A percentile compares a stretch with the other conserved stretches of the same genome.
Evolutionary conservation across 2,113 vertebrate genomes (phyloP).

Genomic region (Aphyosemion australe): DNA sequence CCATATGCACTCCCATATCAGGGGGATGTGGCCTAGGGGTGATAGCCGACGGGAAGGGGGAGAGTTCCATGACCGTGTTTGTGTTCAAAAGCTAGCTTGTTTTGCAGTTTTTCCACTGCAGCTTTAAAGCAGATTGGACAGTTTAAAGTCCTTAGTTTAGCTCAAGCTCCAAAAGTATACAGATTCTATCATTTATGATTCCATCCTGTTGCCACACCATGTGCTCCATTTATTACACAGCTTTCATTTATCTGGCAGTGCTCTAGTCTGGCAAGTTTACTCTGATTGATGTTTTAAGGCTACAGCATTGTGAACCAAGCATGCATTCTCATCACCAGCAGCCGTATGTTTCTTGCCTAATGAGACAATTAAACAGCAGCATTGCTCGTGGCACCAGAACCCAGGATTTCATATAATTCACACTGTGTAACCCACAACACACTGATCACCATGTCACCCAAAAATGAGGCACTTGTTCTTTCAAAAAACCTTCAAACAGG

Average conservation of each 20-base stretch:
- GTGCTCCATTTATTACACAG: not conserved
- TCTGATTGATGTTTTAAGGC: not conserved
- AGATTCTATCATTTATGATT: too few relatives aligned
- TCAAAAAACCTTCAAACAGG: not conserved
- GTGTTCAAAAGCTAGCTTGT: too few relatives aligned
- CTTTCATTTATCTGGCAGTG: not conserved
- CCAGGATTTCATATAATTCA: not conserved
- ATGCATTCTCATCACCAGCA: not conserved
- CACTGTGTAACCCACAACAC: not conserved
- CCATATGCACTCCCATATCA: too few relatives aligned
- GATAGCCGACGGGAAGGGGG: too few relatives aligned
- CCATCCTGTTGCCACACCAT: not conserved
- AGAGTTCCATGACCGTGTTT: too few relatives aligned
- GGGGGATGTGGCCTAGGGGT: too few relatives aligned
- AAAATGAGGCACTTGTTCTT: not conserved
- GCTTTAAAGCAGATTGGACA: too few relatives aligned
- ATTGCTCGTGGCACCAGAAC: not conserved
- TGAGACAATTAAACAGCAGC: too few relatives aligned
- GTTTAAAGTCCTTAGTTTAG: too few relatives aligned
- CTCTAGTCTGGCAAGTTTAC: not conserved
- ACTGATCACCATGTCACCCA: not conserved
- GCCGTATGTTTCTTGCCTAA: too few relatives aligned
- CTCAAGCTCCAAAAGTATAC: too few relatives aligned
- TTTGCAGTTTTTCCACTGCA: too few relatives aligned
- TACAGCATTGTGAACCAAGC: not conserved